These are phyloP conservation scores for Loxodonta africana DNA, from an alignment of 2,113 vertebrate species.

Conservation along the genomic window DNA sequence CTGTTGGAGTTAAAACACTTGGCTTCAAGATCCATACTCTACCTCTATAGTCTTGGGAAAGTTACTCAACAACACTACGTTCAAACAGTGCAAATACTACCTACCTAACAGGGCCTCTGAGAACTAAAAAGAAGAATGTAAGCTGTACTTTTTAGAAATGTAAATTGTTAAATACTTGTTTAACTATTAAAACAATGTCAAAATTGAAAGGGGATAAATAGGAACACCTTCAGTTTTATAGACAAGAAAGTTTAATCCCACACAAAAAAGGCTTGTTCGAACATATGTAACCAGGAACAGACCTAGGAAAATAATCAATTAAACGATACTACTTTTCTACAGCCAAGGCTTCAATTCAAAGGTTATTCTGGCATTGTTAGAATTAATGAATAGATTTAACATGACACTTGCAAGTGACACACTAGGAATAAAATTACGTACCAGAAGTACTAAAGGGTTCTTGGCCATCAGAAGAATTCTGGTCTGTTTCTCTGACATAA, in stretches of 20 bases:
- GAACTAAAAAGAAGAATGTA: neutral
- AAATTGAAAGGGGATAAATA: neutral
- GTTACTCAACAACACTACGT: neutral
- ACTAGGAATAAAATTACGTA: slow-evolving; percentile 77
- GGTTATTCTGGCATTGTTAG: neutral
- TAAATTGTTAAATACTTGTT: neutral
- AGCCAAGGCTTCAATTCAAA: neutral
- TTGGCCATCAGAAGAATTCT: slow-evolving; percentile 86
- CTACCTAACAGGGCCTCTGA: neutral
- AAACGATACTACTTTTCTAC: neutral
- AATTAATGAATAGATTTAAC: neutral
- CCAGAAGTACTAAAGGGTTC: slow-evolving; percentile 88
- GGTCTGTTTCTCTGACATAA: slow-evolving; percentile 94
- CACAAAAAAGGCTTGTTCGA: slow-evolving; percentile 20
- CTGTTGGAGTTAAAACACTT: neutral
- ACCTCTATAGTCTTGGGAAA: neutral
- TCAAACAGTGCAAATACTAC: neutral
- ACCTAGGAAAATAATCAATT: neutral
- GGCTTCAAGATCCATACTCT: neutral
- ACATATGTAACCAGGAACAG: neutral
- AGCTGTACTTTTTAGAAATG: neutral
- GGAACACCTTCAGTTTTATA: neutral
- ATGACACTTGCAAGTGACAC: neutral
- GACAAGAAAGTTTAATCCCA: neutral
- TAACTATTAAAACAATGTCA: neutral